Evolutionary conservation across 2,888 invertebrate species (phyloP).

Genomic region (Scaptomyza tumidula): DNA sequence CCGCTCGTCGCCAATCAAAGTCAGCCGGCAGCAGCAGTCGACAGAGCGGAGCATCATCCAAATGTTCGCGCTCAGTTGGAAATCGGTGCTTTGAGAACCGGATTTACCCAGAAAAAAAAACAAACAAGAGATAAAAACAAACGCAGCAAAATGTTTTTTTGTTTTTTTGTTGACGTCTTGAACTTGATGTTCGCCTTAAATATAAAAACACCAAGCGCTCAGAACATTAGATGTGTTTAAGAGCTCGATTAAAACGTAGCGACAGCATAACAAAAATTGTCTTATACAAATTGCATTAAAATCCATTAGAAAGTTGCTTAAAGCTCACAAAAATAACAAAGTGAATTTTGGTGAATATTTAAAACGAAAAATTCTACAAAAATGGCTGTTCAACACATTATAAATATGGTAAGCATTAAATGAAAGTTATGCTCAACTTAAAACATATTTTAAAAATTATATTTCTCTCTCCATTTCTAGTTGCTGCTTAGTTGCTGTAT

Average conservation of each 20-base stretch:
- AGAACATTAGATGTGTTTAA: slow-evolving; percentile 75
- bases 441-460: background rate
- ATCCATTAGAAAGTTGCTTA: no score
- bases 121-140: slow-evolving; percentile 9
- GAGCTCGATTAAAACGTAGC: slow-evolving; percentile 65
- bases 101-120: slow-evolving; percentile 59
- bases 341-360: background rate
- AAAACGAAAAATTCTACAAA: background rate
- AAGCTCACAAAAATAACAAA: background rate
- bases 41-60: slow-evolving; percentile 13
- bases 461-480: slow-evolving; percentile 11
- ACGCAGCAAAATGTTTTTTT: slow-evolving; percentile 26
- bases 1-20: slow-evolving; percentile 54
- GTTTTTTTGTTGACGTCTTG: slow-evolving; percentile 21
- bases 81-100: slow-evolving; percentile 65
- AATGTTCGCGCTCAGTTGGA: slow-evolving; percentile 48
- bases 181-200: slow-evolving; percentile 62
- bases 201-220: slow-evolving; percentile 66
- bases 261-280: background rate
- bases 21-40: slow-evolving; percentile 19
- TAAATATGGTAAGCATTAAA: slow-evolving; percentile 52
- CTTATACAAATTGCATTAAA: background rate
- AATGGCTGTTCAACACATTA: slow-evolving; percentile 42
- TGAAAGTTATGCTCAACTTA: no score
- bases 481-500: slow-evolving; percentile 44